Evolutionary conservation across 2,113 vertebrate species (phyloP).

Genomic region (Sclerurus mexicanus): DNA sequence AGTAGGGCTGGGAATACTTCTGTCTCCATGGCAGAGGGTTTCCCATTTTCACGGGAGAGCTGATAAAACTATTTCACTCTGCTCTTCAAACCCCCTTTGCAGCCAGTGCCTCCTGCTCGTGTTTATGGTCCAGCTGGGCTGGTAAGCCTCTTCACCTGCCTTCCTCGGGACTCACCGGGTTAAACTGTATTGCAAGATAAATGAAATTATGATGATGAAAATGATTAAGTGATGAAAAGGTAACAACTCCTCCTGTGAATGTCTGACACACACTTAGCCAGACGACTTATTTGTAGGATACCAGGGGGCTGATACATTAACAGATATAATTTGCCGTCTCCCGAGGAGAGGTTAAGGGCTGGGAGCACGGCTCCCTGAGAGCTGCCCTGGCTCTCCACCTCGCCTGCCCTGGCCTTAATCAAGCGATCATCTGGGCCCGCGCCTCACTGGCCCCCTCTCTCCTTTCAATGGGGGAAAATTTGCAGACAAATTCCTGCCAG

Average conservation of each 20-base stretch:
- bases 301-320: constrained; percentile 73
- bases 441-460: constrained; percentile 79
- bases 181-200: constrained; percentile 26
- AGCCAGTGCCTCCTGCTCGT: neutral
- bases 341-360: constrained; percentile 88
- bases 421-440: constrained; percentile 90
- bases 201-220: constrained; percentile 38
- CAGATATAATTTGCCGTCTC: constrained; percentile 79
- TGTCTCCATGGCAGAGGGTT: neutral
- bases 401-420: constrained; percentile 86
- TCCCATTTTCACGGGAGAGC: neutral
- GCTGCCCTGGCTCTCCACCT: constrained; percentile 72
- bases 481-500: constrained; percentile 94
- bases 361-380: constrained; percentile 78
- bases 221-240: constrained; percentile 42
- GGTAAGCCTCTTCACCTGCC: neutral
- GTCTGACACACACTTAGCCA: constrained; percentile 51
- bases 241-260: neutral
- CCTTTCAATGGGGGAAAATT: constrained; percentile 82
- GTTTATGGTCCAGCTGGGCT: neutral
- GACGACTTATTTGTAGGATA: constrained; percentile 65
- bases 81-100: neutral
- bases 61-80: neutral
- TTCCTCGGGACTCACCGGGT: neutral
- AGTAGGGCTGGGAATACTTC: neutral